Percentiles rank a stretch among this genome's conserved stretches.
phyloP scores from a whole-genome alignment of 2,888 invertebrate species.

The Temnothorax rugatulus region DNA sequence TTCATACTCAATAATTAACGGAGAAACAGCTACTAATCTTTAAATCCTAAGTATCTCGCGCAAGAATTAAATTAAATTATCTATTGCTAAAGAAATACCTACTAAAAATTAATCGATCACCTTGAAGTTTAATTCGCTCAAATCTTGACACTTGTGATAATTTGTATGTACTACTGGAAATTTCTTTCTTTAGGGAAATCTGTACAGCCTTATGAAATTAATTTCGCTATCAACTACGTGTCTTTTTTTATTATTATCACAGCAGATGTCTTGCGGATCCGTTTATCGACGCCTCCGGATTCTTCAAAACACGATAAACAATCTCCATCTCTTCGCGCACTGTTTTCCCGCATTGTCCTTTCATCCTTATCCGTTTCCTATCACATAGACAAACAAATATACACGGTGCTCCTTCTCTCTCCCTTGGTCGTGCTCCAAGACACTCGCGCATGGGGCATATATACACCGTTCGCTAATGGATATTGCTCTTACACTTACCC shows the following conservation, averaged over 20 bases:
- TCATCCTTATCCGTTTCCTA: conserved; percentile 43
- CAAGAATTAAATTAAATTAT: not conserved
- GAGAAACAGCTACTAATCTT: not conserved
- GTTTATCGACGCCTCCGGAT: conserved; percentile 23
- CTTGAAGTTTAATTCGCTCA: not conserved
- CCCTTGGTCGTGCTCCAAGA: conserved; percentile 51
- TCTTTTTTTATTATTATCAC: not conserved
- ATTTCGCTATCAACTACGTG: conserved; percentile 2
- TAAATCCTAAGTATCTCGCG: not conserved
- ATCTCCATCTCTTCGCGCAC: conserved; percentile 6
- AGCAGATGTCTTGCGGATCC: not conserved
- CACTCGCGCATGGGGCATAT: conserved; percentile 65
- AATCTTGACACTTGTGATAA: not conserved
- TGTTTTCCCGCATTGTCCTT: conserved; percentile 29
- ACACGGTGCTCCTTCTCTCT: conserved; percentile 41
- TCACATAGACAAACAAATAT: conserved; percentile 42
- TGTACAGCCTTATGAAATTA: not conserved
- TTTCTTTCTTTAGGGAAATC: not conserved
- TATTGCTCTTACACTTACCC: conserved; percentile 76
- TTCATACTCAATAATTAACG: not conserved
- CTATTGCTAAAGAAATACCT: not conserved
- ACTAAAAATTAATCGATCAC: not conserved
- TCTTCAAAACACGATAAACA: conserved; percentile 42
- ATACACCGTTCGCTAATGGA: conserved; percentile 71
- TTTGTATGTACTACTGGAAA: not conserved